Base-by-base conservation (phyloP, 2,113 vertebrate genomes). In the Phaethon lepturus region DNA sequence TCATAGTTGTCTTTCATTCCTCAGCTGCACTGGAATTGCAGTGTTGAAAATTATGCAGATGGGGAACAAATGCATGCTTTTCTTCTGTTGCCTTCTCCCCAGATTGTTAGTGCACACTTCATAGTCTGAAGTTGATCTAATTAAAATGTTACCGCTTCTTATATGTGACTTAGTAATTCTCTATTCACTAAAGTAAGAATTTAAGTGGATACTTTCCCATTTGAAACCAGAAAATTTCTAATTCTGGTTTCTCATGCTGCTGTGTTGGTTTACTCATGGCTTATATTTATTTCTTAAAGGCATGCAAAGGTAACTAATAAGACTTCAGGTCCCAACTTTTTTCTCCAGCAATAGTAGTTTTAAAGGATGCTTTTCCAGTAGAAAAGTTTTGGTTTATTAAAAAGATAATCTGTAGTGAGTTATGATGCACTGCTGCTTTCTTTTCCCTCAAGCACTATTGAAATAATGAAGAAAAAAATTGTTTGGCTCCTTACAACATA, bases 251-350 rank as follows among this genome's bases (percentile, higher is more conserved):
- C 86, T 95, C 98, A 94, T 68, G 93, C 98, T 98, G 97, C 97
- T 98, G 88, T 98, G 92, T 97, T 95, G 89, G 86, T 96, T 97
- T 96, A 76, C 94, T 91, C 45, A 88, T 97, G 95, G 95, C 81
- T 97, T 97, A 23, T 98, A 97, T 98, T 98, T 98, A 96, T 98
- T 98, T 98, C 89, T 91, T 96, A 97, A 98, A 94, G 89, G 95
- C 96, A 97, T 97, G 97, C 96, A 86, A 97, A 96, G 87, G 83
- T 97, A 90, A 93, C 94, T 89, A 95, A 86, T 96, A 95, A 95
- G 95, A 97, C 90, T 98, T 97, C 94, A 98, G 96, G 94, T 95
- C 90, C 94, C 94, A 96, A 77, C 88, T 94, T 97, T 95, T 94
- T 97, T 95, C 80, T 97, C 91, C 93, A 97, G 97, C 97, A 98